phyloP scores from a whole-genome alignment of 1,140 invertebrate genomes.

The Drosophila nikananu region DNA sequence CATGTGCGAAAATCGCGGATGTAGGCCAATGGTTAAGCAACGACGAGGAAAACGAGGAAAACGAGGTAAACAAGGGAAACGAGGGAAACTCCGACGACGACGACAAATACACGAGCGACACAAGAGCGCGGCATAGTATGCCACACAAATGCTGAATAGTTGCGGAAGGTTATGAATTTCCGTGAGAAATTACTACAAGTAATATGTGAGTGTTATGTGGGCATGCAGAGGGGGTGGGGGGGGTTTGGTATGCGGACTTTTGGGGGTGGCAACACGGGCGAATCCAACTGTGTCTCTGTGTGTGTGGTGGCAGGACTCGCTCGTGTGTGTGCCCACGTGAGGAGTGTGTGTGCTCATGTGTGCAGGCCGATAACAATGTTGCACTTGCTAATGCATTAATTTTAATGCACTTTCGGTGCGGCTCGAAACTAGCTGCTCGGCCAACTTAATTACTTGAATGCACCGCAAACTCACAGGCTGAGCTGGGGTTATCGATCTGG shows the following conservation, averaged over 20 bases:
- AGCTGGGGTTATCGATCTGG: constrained; percentile 73
- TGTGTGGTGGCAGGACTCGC: constrained; percentile 30
- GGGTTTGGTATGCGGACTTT: neutral
- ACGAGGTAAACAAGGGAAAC: constrained; percentile 5
- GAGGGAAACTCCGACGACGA: constrained; percentile 36
- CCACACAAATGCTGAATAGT: constrained; percentile 83
- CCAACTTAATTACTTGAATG: constrained; percentile 80
- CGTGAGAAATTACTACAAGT: constrained; percentile 84
- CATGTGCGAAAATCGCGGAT: constrained; percentile 75
- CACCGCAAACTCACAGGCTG: constrained; percentile 54
- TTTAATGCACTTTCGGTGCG: constrained; percentile 79
- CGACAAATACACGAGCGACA: constrained; percentile 57
- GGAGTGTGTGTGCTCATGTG: constrained; percentile 74
- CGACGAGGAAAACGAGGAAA: constrained; percentile 17
- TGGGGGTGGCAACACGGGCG: constrained; percentile 4
- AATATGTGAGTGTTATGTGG: constrained; percentile 77
- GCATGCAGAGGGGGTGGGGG: constrained; percentile 25
- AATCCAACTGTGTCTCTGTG: neutral
- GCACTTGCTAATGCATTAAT: constrained; percentile 83
- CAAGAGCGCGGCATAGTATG: constrained; percentile 70
- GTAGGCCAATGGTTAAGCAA: constrained; percentile 79
- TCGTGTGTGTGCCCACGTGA: constrained; percentile 79
- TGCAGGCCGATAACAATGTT: constrained; percentile 81
- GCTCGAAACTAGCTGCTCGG: constrained; percentile 31
- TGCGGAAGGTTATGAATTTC: constrained; percentile 84